Evolutionary conservation across 2,797 vertebrate species (phyloP).

Genomic region (Decapterus maruadsi): DNA sequence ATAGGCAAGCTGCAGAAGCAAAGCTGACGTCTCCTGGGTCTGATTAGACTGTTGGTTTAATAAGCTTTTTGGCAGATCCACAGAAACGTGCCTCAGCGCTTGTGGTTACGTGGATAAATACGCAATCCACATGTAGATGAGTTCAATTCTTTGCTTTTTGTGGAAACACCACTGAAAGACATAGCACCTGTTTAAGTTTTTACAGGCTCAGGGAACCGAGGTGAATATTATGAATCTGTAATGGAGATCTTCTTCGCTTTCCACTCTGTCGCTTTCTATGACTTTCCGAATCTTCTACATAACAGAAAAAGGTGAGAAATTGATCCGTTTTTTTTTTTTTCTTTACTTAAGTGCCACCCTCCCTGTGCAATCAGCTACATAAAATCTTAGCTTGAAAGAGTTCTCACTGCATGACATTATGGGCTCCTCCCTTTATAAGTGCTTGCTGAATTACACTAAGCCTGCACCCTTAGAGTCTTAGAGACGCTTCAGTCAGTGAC

Average conservation of each 20-base stretch:
- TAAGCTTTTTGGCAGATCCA: constrained; percentile 44
- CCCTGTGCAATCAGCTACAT: constrained; percentile 4
- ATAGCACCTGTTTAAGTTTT: neutral
- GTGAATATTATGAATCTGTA: neutral
- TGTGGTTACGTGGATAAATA: constrained; percentile 22
- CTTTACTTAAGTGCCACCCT: neutral
- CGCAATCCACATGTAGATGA: constrained; percentile 19
- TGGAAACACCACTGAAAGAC: neutral
- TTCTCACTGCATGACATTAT: constrained; percentile 12
- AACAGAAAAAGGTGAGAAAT: constrained; percentile 1
- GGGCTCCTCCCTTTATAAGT: neutral
- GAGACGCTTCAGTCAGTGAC: neutral
- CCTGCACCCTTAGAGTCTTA: constrained; percentile 17
- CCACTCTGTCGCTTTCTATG: neutral
- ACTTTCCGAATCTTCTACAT: neutral
- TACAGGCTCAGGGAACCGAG: constrained; percentile 4
- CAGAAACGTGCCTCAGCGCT: constrained; percentile 23
- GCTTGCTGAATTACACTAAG: constrained; percentile 13
- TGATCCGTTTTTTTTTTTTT: no score
- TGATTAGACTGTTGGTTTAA: constrained; percentile 63
- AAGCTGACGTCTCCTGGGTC: constrained; percentile 62
- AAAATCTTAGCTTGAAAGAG: neutral
- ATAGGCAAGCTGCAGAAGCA: constrained; percentile 62
- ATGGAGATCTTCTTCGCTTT: constrained; percentile 3
- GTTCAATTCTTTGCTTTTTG: neutral